Evolutionary conservation across 2,888 invertebrate species (phyloP), one percentile per base, ranked within the genome.

Genomic region (Strigamia transsilvanica): DNA sequence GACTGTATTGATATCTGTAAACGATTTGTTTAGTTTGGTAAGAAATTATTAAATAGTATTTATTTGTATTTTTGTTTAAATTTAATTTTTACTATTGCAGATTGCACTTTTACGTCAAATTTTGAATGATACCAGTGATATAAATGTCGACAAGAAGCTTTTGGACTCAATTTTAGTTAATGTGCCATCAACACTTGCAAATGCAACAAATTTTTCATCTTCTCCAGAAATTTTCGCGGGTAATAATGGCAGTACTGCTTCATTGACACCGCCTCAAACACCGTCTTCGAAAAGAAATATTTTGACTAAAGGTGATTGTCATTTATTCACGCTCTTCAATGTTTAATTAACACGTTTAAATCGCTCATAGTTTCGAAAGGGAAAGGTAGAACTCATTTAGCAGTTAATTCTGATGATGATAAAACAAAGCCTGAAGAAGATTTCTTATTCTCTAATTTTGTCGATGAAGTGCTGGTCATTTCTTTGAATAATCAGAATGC

Each of bases 1-100:
- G 10, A 91, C 93, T 80, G 91, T 92, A 51, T 88, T 94, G 18
- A 91, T 93, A 84, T 93, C 93, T 0, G 92, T 92, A 84, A 88
- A 88, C 21, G 93, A 94, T 85, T 88, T 94, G 12, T 90, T 91
- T 83, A 89, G 90, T 84, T 89, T 94, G 87, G 91, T 91, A 86
- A 87, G 88, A 46, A 79, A 3, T 34, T 79, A 13, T 23, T 34
- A n/a, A n/a, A 41, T 42, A 2, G 2, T 18, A 13, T 79, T 21
- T 13, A 9, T 27, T 46, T 51, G 27, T 32, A 80, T 23, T 80
- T 51, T 21, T 42, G 2, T 41, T 41, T 80, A 9, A 51, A 32
- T 82, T 21, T 77, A 18, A 51, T 80, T 80, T 13, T 85, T 2
- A 38, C 6, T 7, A 18, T 85, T 85, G 27, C 85, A 89, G 89